Conservation (phyloP, 2,888 invertebrate species). For the Agriopis aurantiaria region DNA sequence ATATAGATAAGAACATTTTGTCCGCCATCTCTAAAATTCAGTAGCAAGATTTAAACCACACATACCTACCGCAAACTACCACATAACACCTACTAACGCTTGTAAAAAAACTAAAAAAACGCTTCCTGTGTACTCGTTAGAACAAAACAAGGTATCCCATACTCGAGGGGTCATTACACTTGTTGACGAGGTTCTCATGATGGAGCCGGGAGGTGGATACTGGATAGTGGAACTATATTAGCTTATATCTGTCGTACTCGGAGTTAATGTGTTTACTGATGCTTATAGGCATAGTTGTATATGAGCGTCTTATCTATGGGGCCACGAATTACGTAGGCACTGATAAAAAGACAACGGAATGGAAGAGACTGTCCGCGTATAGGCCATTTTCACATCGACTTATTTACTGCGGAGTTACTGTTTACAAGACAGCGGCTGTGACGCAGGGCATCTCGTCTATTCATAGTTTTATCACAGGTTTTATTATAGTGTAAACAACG, state of each 20-base stretch:
- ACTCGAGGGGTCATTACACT: too few relatives aligned
- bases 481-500: constrained; percentile 25
- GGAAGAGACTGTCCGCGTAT: not conserved
- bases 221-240: too few relatives aligned
- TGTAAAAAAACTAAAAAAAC: too few relatives aligned
- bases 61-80: too few relatives aligned
- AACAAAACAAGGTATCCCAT: too few relatives aligned
- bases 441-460: constrained; percentile 23
- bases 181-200: too few relatives aligned
- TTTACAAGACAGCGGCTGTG: constrained; percentile 15
- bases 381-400: not conserved
- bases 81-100: too few relatives aligned
- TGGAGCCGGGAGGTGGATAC: too few relatives aligned
- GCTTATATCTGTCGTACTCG: not conserved
- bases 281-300: not conserved
- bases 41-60: too few relatives aligned
- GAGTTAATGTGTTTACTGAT: constrained; percentile 12
- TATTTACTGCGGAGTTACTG: constrained; percentile 8
- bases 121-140: too few relatives aligned
- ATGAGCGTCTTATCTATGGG: constrained; percentile 35
- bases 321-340: constrained; percentile 33
- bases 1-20: too few relatives aligned
- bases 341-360: constrained; percentile 53
- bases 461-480: constrained; percentile 16
- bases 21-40: too few relatives aligned